A percentile compares a stretch with the other conserved stretches of the same genome.
Evolutionary conservation across 2,888 invertebrate genomes (phyloP).

Genomic region (Morpho helenor): DNA sequence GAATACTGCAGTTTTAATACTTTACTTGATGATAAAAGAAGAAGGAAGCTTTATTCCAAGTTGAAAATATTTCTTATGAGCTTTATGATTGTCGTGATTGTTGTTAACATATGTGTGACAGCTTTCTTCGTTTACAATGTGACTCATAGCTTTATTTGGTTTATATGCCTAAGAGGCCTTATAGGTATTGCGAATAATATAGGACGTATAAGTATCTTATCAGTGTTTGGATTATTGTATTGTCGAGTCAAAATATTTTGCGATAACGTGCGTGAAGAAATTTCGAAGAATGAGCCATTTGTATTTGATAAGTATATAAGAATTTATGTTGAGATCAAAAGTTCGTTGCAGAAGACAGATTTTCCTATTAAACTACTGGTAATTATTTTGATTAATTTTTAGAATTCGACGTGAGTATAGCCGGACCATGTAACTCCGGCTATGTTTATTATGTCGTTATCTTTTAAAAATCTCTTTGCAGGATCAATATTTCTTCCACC

Average conservation of each 20-base stretch:
- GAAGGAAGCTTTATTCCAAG: not conserved
- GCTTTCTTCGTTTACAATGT: too few species aligned
- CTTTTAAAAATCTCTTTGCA: too few species aligned
- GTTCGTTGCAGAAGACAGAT: constrained; percentile 4
- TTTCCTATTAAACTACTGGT: constrained; percentile 5
- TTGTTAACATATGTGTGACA: too few species aligned
- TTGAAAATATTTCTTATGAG: not conserved
- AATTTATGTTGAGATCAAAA: not conserved
- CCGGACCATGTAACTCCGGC: too few species aligned
- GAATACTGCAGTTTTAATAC: constrained; percentile 1
- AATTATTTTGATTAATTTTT: not conserved
- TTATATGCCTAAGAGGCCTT: too few species aligned
- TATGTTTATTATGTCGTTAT: too few species aligned
- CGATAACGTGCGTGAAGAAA: not conserved
- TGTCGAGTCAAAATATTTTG: constrained; percentile 6
- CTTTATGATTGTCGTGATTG: not conserved
- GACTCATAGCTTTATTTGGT: too few species aligned
- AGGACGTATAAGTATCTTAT: not conserved
- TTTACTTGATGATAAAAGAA: constrained; percentile 1
- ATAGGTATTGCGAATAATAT: not conserved
- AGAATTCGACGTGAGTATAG: too few species aligned
- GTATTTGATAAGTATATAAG: not conserved
- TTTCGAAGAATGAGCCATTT: not conserved
- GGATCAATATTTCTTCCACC: too few species aligned
- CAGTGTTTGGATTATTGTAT: constrained; percentile 1